Evolutionary conservation across 2,888 invertebrate genomes (phyloP), one percentile per base, ranked within the genome.

Genomic region (Blomia tropicalis): DNA sequence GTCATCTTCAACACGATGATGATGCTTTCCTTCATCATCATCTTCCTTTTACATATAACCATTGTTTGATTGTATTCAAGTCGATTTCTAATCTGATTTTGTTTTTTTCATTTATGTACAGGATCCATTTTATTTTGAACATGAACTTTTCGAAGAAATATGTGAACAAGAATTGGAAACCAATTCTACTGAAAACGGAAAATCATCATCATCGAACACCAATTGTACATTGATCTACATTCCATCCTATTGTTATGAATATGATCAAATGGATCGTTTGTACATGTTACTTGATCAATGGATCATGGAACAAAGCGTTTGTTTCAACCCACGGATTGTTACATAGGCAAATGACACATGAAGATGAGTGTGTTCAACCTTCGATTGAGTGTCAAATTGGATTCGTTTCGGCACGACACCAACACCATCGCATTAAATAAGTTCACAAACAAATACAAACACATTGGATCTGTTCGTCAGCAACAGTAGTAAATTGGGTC

Each of bases 91-190:
- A n/a, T n/a, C n/a, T n/a, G n/a, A n/a, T n/a, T n/a, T n/a, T n/a
- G 36, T 11, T 56, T 4, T 60, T 51, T 22, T 51, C 1, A 7
- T 23, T 56, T 25, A 25, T 58, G 43, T 11, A 36, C 29, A 60
- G 60, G 60, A 60, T 47, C 27, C n/a, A 47, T 60, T 60, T 11
- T 60, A 60, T 60, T 60, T 60, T 60, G 60, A 43, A 22, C 43
- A 56, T 23, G 14, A 11, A 29, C n/a, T 60, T 19, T 60, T 31
- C 22, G 60, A 60, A 32, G 60, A 60, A 60, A 44, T 60, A 22
- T 60, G 60, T 27, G 60, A 60, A 44, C 7, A 58, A 19, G 47
- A 30, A 5, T 17, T 25, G 22, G 27, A 25, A 1, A 58, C 7
- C 36, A n/a, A 7, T 19, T 7, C 7, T 27, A 19, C 7, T 19